phyloP scores from a whole-genome alignment of 2,888 invertebrate genomes.

The Hedya salicella region DNA sequence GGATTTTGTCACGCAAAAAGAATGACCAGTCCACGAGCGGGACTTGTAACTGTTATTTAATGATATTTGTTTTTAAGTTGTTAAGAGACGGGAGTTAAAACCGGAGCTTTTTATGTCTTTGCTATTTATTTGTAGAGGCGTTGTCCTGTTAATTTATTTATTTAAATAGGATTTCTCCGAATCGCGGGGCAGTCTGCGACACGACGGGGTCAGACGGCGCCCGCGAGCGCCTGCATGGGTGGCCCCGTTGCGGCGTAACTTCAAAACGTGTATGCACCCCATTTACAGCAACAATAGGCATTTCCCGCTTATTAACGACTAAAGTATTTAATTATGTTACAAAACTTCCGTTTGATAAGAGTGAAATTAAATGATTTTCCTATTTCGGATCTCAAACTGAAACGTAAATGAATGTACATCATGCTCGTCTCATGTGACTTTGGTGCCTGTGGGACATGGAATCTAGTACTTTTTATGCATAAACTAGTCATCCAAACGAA shows the following conservation, averaged over 20 bases:
- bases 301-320: background rate
- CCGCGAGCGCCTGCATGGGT: constrained; percentile 58
- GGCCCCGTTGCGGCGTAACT: constrained; percentile 51
- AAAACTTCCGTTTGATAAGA: no score
- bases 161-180: constrained; percentile 44
- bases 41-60: constrained; percentile 67
- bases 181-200: constrained; percentile 46
- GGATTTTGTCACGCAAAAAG: constrained; percentile 68
- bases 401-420: no score
- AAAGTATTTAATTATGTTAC: no score
- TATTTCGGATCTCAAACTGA: no score
- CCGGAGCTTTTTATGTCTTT: constrained; percentile 18
- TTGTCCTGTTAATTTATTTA: constrained; percentile 43
- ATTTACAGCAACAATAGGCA: background rate
- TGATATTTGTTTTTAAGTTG: constrained; percentile 53
- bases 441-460: background rate
- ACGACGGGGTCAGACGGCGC: constrained; percentile 48
- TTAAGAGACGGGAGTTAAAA: constrained; percentile 39
- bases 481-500: no score
- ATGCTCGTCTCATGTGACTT: background rate
- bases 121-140: constrained; percentile 20
- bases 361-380: no score
- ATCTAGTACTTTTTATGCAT: background rate
- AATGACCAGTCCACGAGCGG: constrained; percentile 60
- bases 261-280: constrained; percentile 9